Base-by-base conservation (phyloP, 2,113 vertebrate genomes). In the Butastur rufipennis region DNA sequence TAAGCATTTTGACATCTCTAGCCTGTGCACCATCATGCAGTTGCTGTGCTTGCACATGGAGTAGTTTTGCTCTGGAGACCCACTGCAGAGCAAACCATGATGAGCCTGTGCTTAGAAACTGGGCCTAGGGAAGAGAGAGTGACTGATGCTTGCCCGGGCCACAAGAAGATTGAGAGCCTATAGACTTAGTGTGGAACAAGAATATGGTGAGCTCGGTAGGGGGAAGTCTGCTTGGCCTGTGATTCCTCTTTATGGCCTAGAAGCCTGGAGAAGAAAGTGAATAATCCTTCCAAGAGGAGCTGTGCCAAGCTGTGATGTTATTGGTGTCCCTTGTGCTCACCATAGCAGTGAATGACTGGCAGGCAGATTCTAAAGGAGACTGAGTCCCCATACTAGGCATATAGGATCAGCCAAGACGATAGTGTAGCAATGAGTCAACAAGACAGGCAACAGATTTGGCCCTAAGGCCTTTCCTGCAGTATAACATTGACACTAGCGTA, bases 311-410 rank as follows among this genome's bases (percentile, higher is more conserved):
- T 74, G 52, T 45, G 62, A 38, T 71, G 47, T 74, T 82, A 12
- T 9, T 70, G 22, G 14, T 91, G 73, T 65, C 63, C 52, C 36
- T 43, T 74, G 32, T 81, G 40, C 55, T 23, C 0, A 0, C 40
- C 27, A 3, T 19, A 43, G 50, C 40, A 36, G 38, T 10, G 10
- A 21, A 42, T 32, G 56, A 45, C 32, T 12, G 40, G n/a, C 56
- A 85, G 59, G 32, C 7, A 16, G 42, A 6, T 87, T 75, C 47
- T 67, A 47, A 50, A 79, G 66, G 61, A 55, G 36, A 7, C 7
- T 14, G 31, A 86, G 38, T 32, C 19, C 52, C 27, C 0, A 0
- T 16, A 21, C 4, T 4, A 21, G 73, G 63, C 45, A 31, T 15
- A 47, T 4, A 68, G 68, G 74, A n/a, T 74, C 50, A 80, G 36